Conservation (phyloP, 2,113 vertebrate species). For the Cacatua alba region DNA sequence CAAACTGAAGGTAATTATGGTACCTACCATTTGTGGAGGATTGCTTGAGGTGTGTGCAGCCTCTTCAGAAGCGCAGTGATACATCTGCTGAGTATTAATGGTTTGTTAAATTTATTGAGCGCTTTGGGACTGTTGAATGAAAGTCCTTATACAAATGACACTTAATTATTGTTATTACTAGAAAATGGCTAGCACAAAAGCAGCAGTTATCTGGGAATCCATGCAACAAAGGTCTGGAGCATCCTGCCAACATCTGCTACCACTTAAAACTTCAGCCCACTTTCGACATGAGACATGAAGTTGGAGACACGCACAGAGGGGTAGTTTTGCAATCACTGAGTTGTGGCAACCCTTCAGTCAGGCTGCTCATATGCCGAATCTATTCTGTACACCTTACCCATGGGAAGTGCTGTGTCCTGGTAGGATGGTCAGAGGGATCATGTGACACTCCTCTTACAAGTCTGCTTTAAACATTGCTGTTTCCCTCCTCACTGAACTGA, state of each 20-base stretch:
- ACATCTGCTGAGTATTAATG: conserved; percentile 26
- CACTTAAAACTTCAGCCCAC: background rate
- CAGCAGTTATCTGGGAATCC: conserved; percentile 45
- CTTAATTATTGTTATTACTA: conserved; percentile 51
- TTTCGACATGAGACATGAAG: background rate
- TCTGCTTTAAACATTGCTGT: background rate
- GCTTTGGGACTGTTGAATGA: background rate
- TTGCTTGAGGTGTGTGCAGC: background rate
- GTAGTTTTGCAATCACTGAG: background rate
- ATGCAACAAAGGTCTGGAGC: background rate
- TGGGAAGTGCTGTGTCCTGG: background rate
- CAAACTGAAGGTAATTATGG: background rate
- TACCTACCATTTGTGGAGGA: background rate
- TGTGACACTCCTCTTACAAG: background rate
- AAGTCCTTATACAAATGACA: conserved; percentile 14
- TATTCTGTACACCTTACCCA: background rate
- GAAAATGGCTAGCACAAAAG: conserved; percentile 8
- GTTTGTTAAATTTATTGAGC: conserved; percentile 16
- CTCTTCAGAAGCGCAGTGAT: background rate
- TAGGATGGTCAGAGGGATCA: background rate
- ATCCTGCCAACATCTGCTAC: conserved; percentile 34
- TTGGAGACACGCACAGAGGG: background rate
- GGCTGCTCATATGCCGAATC: background rate
- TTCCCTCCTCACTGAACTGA: background rate
- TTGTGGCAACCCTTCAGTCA: background rate